phyloP scores from a whole-genome alignment of 2,797 vertebrate genomes.

The Megaceryle alcyon region DNA sequence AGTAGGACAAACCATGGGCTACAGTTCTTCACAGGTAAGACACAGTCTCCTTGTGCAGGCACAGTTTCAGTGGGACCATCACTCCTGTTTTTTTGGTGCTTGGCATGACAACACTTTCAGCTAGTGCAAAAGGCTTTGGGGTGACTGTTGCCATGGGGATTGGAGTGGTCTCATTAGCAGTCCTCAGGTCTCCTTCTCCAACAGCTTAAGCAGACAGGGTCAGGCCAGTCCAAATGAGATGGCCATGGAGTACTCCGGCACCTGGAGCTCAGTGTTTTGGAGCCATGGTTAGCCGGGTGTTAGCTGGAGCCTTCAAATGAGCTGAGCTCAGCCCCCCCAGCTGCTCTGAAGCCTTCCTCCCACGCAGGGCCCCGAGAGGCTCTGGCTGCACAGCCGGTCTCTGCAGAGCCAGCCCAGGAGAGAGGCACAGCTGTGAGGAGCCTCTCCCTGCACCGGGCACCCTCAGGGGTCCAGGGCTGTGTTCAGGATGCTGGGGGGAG shows the following conservation, averaged over 20 bases:
- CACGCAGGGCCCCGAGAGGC: background rate
- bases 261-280: background rate
- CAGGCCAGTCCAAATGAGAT: background rate
- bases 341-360: constrained; percentile 15
- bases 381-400: background rate
- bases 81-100: background rate
- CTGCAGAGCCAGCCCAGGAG: background rate
- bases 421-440: background rate
- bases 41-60: background rate
- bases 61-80: background rate
- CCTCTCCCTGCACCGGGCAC: background rate
- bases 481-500: background rate
- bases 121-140: background rate
- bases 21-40: background rate
- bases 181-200: too few species aligned
- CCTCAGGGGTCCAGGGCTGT: background rate
- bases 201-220: background rate
- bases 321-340: background rate
- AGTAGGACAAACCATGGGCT: background rate
- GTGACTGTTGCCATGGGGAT: background rate
- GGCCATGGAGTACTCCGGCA: background rate
- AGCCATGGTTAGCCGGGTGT: background rate
- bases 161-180: background rate
- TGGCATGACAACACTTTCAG: background rate
- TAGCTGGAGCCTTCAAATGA: background rate